Evolutionary conservation across 2,888 invertebrate species (phyloP).

Genomic region (Noctua janthe): DNA sequence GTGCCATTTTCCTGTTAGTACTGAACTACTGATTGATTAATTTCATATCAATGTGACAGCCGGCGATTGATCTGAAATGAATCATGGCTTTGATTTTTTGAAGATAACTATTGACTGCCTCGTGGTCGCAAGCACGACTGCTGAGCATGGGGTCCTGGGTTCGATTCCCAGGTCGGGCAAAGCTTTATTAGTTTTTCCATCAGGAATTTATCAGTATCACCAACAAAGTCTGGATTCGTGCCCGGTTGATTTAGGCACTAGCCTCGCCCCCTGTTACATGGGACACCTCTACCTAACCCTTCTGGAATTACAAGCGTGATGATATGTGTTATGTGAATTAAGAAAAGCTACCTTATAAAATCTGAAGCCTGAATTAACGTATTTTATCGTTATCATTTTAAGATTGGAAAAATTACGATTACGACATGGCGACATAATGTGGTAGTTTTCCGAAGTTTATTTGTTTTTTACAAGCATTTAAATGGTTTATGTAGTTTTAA

Average conservation of each 20-base stretch:
- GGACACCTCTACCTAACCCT: too few species aligned
- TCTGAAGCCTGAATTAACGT: not conserved
- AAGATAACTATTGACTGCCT: not conserved
- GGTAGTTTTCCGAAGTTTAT: not conserved
- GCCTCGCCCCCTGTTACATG: too few species aligned
- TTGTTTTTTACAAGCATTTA: not conserved
- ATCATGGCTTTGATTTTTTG: not conserved
- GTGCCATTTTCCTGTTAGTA: not conserved
- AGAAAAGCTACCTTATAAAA: not conserved
- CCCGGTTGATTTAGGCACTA: too few species aligned
- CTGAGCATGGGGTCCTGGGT: too few species aligned
- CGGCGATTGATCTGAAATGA: not conserved
- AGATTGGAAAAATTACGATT: not conserved
- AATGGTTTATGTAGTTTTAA: not conserved
- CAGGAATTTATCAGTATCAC: too few species aligned
- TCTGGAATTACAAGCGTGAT: too few species aligned
- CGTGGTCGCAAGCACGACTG: too few species aligned
- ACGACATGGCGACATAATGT: not conserved
- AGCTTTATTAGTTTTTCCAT: too few species aligned
- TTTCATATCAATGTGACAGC: not conserved
- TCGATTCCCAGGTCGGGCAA: too few species aligned
- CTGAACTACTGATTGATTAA: not conserved
- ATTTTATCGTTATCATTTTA: not conserved
- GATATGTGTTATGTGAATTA: not conserved
- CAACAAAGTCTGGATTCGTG: too few species aligned